phyloP scores from a whole-genome alignment of 1,140 invertebrate species.

The Galendromus occidentalis region DNA sequence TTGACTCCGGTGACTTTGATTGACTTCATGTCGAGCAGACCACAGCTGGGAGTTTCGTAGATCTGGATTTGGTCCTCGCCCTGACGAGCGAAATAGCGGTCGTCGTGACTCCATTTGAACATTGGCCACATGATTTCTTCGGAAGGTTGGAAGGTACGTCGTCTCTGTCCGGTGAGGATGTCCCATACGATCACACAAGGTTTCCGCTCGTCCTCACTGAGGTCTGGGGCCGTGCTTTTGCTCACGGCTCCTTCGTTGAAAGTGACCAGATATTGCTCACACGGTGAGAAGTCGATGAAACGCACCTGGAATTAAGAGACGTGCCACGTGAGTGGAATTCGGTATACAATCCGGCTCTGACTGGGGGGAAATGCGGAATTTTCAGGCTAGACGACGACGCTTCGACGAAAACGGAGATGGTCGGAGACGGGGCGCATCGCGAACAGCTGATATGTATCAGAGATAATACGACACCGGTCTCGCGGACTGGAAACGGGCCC shows the following conservation, averaged over 20 bases:
- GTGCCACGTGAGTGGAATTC: too few relatives aligned
- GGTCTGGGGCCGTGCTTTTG: conserved; percentile 31
- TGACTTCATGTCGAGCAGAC: conserved; percentile 15
- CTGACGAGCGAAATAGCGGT: conserved; percentile 83
- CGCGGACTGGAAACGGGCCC: too few relatives aligned
- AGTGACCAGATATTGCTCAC: conserved; percentile 85
- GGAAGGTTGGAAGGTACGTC: conserved; percentile 56
- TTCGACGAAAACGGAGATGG: too few relatives aligned
- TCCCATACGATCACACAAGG: conserved; percentile 73
- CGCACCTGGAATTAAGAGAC: conserved; percentile 45
- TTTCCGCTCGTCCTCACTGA: conserved; percentile 29
- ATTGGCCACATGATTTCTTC: conserved; percentile 50
- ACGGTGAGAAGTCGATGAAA: conserved; percentile 91
- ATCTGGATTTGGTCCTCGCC: conserved; percentile 52
- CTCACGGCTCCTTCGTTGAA: conserved; percentile 49
- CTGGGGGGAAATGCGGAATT: too few relatives aligned
- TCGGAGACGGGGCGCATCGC: too few relatives aligned
- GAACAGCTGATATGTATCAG: too few relatives aligned
- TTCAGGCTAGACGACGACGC: too few relatives aligned
- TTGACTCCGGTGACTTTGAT: conserved; percentile 27
- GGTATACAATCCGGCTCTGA: too few relatives aligned
- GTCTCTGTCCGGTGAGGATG: conserved; percentile 69
- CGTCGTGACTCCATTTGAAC: conserved; percentile 92
- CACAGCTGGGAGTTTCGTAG: conserved; percentile 59
- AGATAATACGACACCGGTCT: too few relatives aligned